Evolutionary conservation across 1,140 invertebrate species (phyloP).

Genomic region (Rhopalosiphum padi): DNA sequence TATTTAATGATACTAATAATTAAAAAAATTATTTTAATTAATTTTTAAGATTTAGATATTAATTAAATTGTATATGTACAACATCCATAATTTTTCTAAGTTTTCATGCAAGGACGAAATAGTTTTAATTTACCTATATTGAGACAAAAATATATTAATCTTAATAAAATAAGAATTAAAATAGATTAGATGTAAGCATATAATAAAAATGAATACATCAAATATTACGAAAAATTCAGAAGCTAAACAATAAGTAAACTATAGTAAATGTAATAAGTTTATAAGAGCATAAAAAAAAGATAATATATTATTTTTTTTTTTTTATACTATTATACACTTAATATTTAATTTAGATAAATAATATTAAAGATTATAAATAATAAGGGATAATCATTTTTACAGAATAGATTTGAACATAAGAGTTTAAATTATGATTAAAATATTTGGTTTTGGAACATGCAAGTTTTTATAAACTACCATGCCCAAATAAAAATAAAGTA

Average conservation of each 20-base stretch:
- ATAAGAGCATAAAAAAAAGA: neutral
- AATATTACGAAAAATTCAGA: neutral
- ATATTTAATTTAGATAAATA: neutral
- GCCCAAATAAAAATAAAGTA: neutral
- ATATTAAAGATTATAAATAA: neutral
- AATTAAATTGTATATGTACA: neutral
- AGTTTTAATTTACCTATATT: neutral
- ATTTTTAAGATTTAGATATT: neutral
- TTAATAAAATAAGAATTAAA: neutral
- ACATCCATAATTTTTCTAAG: neutral
- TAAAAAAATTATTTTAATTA: neutral
- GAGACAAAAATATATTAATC: neutral
- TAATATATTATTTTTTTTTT: neutral
- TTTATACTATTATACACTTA: neutral
- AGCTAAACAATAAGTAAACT: neutral
- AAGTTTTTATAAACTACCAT: constrained; percentile 1
- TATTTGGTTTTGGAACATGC: constrained; percentile 7
- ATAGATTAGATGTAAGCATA: neutral
- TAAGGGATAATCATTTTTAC: neutral
- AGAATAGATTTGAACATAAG: neutral
- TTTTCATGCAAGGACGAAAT: neutral
- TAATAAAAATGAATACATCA: neutral
- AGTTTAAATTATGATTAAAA: neutral
- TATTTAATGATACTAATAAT: neutral
- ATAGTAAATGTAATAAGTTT: neutral